These are phyloP conservation scores for Heliconius ethilla DNA, from an alignment of 2,888 invertebrate genomes.

Conservation along the genomic window DNA sequence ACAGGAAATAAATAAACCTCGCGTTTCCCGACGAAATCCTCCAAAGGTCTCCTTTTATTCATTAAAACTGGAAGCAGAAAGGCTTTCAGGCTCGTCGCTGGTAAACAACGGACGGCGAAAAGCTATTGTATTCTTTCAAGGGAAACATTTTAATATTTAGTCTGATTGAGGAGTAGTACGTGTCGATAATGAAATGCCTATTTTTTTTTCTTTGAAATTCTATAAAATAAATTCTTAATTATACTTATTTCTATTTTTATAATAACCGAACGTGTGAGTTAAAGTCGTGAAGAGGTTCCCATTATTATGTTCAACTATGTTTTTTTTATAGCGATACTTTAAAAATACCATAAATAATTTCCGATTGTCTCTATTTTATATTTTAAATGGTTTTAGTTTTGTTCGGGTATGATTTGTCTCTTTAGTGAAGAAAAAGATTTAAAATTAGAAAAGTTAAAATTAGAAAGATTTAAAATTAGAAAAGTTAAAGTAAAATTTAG, in stretches of 20 bases:
- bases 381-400: too few relatives aligned
- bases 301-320: too few relatives aligned
- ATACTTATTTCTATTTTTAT: not conserved
- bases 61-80: constrained; percentile 18
- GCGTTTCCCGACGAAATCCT: constrained; percentile 29
- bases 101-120: constrained; percentile 9
- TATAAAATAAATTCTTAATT: not conserved
- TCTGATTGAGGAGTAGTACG: not conserved
- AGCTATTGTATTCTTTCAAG: not conserved
- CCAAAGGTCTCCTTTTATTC: constrained; percentile 3
- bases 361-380: too few relatives aligned
- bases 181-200: not conserved
- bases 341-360: too few relatives aligned
- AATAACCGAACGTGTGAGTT: too few relatives aligned
- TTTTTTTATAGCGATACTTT: too few relatives aligned
- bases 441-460: too few relatives aligned
- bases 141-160: constrained; percentile 3
- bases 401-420: too few relatives aligned
- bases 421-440: too few relatives aligned
- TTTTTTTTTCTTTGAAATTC: not conserved
- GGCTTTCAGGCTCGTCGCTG: constrained; percentile 7
- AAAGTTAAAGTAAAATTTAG: too few relatives aligned
- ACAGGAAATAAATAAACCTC: not conserved
- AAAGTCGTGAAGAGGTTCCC: too few relatives aligned
- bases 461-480: too few relatives aligned